Evolutionary conservation across 1,140 invertebrate genomes (phyloP), one percentile per base, ranked within the genome.

Genomic region (Olivierus martensii): DNA sequence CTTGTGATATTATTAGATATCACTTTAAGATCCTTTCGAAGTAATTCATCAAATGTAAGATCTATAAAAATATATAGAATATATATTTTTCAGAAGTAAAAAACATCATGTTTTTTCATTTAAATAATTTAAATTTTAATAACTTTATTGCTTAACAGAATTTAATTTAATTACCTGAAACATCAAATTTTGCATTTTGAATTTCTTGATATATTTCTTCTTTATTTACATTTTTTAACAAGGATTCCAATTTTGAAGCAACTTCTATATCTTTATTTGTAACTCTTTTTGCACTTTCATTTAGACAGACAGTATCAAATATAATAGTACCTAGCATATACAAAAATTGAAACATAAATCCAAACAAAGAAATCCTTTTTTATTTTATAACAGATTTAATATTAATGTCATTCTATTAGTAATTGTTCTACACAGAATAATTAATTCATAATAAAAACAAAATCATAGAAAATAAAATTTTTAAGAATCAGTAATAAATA

Each of bases 241-340:
- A 49, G n/a, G 34, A 53, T 48, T 65, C 63, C 37, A 70, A 50
- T 35, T 66, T 59, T 15, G 50, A 34, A 9, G 75, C 68, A 0
- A 78, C 67, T 52, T 76, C 68, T 2, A 73, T 52, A 68, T 87
- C 83, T 51, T 75, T 66, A 10, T 69, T 60, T 41, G 76, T 82
- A 7, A 74, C 76, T 55, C 77, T 75, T 49, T 75, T 74, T 17
- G 79, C 80, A 19, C 73, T 66, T 28, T 69, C 61, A 2, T 74
- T 75, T 53, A 84, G 77, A 59, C 81, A 83, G 10, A 77, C 74
- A 1, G 84, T 86, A 59, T 87, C 83, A 47, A 81, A 69, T 17
- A 85, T 61, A 50, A 87, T 84, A n/a, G 81, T 77, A 44, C 78
- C 81, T 85, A 28, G 62, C 10, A 50, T 21, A 38, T 15, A 21